These are phyloP conservation scores for Zophobas atratus DNA, from an alignment of 1,140 invertebrate species.

Conservation along the genomic window DNA sequence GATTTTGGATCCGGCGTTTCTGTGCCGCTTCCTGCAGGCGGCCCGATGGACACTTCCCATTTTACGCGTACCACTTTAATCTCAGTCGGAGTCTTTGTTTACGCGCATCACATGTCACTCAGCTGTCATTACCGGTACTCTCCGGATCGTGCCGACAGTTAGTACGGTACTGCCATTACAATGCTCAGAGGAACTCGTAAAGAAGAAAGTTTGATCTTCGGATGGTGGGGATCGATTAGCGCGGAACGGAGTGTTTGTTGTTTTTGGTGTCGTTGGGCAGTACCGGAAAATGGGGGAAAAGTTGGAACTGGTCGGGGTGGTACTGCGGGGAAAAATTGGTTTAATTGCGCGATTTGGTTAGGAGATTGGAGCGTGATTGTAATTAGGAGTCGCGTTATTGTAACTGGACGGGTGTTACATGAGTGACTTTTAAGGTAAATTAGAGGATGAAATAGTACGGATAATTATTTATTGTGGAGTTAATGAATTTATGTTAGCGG, in stretches of 20 bases:
- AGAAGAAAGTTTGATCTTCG: conserved; percentile 27
- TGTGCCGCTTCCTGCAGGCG: background rate
- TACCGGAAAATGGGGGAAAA: background rate
- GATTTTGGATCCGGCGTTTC: background rate
- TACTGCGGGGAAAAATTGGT: background rate
- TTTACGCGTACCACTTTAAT: background rate
- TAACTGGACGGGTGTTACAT: conserved; percentile 24
- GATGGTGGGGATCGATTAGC: conserved; percentile 20
- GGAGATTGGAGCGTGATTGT: background rate
- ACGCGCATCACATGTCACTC: conserved; percentile 33
- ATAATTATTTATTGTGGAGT: conserved; percentile 13
- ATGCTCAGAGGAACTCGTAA: conserved; percentile 34
- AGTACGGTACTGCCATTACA: conserved; percentile 43
- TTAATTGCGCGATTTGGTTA: conserved; percentile 1
- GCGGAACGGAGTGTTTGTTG: background rate
- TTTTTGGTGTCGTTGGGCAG: background rate
- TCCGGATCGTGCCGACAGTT: conserved; percentile 38
- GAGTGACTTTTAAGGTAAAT: conserved; percentile 25
- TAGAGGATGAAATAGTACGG: conserved; percentile 23
- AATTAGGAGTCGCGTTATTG: conserved; percentile 9
- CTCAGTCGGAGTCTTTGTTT: conserved; percentile 5
- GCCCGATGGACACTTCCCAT: background rate
- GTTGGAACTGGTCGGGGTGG: background rate
- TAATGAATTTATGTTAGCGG: background rate
- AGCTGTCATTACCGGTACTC: conserved; percentile 38